These are phyloP conservation scores for Opisthograptis luteolata DNA, from an alignment of 2,888 invertebrate species.

Conservation along the genomic window DNA sequence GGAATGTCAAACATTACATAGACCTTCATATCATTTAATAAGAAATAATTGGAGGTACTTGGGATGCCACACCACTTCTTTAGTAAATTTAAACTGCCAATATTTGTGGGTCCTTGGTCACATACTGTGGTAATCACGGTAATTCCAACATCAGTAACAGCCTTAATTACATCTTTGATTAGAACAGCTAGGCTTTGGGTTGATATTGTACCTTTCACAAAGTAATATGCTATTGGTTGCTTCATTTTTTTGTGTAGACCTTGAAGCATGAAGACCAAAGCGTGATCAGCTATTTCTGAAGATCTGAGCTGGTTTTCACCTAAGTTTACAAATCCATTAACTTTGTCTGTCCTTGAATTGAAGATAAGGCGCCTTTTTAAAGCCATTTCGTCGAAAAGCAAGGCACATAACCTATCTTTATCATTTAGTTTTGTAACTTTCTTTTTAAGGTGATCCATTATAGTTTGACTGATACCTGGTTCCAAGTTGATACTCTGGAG, in stretches of 20 bases:
- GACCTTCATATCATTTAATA: neutral
- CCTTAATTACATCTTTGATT: too few relatives aligned
- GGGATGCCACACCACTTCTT: neutral
- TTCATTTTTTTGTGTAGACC: too few relatives aligned
- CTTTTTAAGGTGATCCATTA: neutral
- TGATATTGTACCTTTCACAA: too few relatives aligned
- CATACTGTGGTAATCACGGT: constrained; percentile 29
- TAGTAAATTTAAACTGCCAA: constrained; percentile 17
- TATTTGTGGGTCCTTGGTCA: constrained; percentile 34
- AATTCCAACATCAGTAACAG: too few relatives aligned
- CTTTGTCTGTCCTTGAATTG: neutral
- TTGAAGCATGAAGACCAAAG: too few relatives aligned
- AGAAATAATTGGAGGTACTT: neutral
- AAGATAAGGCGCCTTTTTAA: neutral
- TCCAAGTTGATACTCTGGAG: neutral
- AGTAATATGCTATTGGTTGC: too few relatives aligned
- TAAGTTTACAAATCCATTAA: neutral
- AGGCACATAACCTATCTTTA: too few relatives aligned
- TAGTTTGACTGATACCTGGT: neutral
- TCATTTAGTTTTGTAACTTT: neutral
- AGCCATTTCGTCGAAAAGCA: constrained; percentile 1
- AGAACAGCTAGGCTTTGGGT: too few relatives aligned
- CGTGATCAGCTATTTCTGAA: neutral
- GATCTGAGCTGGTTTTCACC: neutral
- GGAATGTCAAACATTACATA: constrained; percentile 19